Conservation (phyloP, 2,888 invertebrate species). For the Pantelozetes paolii region DNA sequence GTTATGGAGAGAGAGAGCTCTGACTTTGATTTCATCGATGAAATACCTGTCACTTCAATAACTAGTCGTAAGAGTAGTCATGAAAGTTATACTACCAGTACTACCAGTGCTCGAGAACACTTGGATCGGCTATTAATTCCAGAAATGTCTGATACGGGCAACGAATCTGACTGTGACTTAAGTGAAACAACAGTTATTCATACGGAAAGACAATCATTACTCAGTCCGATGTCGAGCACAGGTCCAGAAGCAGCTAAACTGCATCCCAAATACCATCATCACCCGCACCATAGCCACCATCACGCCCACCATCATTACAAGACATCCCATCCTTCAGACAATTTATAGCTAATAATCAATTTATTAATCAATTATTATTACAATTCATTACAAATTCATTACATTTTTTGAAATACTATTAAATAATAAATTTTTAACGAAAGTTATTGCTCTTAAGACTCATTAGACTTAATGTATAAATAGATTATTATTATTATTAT, state of each 20-base stretch:
- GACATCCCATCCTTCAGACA: conserved; percentile 6
- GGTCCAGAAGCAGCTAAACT: not conserved
- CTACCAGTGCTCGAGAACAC: not conserved
- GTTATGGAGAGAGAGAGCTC: not conserved
- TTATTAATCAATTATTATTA: not conserved
- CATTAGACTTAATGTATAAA: no score
- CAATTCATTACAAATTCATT: not conserved
- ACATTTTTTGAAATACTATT: no score
- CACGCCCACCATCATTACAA: conserved; percentile 40
- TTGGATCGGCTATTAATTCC: not conserved
- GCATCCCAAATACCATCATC: conserved; percentile 39
- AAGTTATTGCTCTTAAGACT: no score
- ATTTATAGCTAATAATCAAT: conserved; percentile 25
- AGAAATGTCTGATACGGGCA: conserved; percentile 15
- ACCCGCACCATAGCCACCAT: conserved; percentile 43
- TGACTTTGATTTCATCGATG: conserved; percentile 33
- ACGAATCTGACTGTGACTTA: conserved; percentile 45
- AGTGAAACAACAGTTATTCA: conserved; percentile 47
- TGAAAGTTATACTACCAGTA: conserved; percentile 4
- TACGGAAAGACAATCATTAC: not conserved
- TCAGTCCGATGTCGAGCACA: not conserved
- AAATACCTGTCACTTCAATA: not conserved
- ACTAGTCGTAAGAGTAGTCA: conserved; percentile 11
- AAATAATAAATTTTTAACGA: no score
- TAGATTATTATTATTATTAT: no score